A percentile compares a stretch with the other conserved stretches of the same genome.
phyloP scores from a whole-genome alignment of 2,888 invertebrate genomes.

The Pachydiplax longipennis region DNA sequence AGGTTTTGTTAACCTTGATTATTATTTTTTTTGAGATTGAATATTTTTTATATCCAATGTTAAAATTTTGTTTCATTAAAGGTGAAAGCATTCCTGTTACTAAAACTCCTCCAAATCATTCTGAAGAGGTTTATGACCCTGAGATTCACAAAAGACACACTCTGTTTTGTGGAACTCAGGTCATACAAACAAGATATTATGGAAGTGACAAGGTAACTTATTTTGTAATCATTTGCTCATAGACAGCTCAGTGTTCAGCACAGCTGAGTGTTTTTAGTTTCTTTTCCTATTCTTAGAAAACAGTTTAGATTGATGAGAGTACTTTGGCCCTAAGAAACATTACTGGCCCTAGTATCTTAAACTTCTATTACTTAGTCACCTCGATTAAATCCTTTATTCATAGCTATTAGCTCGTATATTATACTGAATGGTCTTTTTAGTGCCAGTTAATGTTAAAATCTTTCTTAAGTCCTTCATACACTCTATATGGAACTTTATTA shows the following conservation, averaged over 20 bases:
- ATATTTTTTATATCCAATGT: background rate
- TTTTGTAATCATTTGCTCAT: background rate
- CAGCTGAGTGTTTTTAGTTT: background rate
- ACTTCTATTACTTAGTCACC: too few relatives aligned
- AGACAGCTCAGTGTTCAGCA: background rate
- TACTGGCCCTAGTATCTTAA: too few relatives aligned
- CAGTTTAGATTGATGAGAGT: background rate
- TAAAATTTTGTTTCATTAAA: conserved; percentile 55
- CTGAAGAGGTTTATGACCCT: conserved; percentile 71
- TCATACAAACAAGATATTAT: conserved; percentile 86
- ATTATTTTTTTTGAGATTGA: background rate
- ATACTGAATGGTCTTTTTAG: too few relatives aligned
- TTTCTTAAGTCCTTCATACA: too few relatives aligned
- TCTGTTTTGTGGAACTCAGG: conserved; percentile 87
- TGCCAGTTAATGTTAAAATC: too few relatives aligned
- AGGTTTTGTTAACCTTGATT: too few relatives aligned
- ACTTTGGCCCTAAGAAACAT: too few relatives aligned
- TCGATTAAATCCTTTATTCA: too few relatives aligned
- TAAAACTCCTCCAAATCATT: conserved; percentile 75
- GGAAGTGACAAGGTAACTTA: conserved; percentile 69
- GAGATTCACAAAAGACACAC: conserved; percentile 83
- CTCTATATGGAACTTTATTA: too few relatives aligned
- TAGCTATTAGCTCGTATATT: too few relatives aligned
- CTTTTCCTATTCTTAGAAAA: background rate
- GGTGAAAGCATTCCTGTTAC: conserved; percentile 94